These are phyloP conservation scores for Fregata magnificens DNA, from an alignment of 2,113 vertebrate genomes.

Conservation along the genomic window DNA sequence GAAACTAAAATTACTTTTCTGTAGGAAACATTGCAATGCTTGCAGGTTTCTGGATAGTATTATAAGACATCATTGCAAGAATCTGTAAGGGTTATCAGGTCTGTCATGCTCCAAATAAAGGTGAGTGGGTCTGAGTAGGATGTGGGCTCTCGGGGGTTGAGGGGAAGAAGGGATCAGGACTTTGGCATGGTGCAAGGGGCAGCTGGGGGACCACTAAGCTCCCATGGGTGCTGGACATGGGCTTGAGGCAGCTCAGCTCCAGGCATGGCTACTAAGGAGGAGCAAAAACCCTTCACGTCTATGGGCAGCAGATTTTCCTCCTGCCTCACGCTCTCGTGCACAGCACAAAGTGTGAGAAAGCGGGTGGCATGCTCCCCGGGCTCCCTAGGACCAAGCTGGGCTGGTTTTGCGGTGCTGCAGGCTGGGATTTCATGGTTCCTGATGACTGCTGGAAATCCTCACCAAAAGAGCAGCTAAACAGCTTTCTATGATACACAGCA, in stretches of 20 bases:
- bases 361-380: rapidly evolving
- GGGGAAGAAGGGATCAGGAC: background rate
- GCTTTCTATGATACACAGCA: rapidly evolving
- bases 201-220: background rate
- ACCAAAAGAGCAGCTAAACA: rapidly evolving
- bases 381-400: too few species aligned
- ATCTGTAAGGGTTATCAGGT: background rate
- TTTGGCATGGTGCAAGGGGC: too few species aligned
- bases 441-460: background rate
- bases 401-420: background rate
- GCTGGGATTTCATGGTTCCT: background rate
- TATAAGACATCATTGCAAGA: background rate
- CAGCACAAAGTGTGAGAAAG: background rate
- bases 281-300: background rate
- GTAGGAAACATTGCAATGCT: background rate
- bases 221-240: background rate
- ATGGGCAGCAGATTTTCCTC: background rate
- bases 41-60: background rate
- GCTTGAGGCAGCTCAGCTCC: background rate
- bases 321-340: rapidly evolving
- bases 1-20: background rate
- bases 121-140: background rate
- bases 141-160: background rate
- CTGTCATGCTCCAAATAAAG: background rate
- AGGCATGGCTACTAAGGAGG: background rate